Evolutionary conservation across 2,888 invertebrate species (phyloP), one percentile per base, ranked within the genome.

Genomic region (Dryobota labecula): DNA sequence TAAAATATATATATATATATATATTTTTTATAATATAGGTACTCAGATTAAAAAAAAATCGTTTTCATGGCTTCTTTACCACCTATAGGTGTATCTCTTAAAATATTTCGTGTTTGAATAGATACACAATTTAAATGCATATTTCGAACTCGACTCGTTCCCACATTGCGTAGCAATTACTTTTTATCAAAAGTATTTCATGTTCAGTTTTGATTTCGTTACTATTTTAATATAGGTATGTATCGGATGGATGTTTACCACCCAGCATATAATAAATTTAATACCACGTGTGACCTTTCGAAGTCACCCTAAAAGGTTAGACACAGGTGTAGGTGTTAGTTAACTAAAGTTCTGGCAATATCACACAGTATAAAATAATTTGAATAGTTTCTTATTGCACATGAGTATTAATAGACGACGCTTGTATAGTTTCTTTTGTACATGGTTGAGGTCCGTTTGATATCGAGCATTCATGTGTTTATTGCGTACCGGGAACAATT

Each of bases 311-410:
- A 0, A 24, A 27, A 18, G 27, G 15, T 27, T 30, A 62, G n/a
- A 8, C n/a, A 63, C 9, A 41, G 13, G 24, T 49, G 41, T 43
- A 71, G 11, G 33, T 63, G 36, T 41, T 61, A 30, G 24, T 7
- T 15, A 30, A 13, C 15, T 33, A 18, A 18, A 20, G n/a, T 36
- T 51, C 41, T n/a, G 15, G 20, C 36, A 27, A 36, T 51, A 47
- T 33, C 11, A 45, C 8, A 20, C 20, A 20, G 33, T 63, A 43
- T 64, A n/a, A 71, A 43, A 63, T 64, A 51, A 9, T 30, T 73
- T 43, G 41, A 41, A 33, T n/a, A 27, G 27, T 24, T 64, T 36
- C 65, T 5, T 30, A 53, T 11, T 49, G 6, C 41, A 49, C 3
- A 67, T 13, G n/a, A 43, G 33, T n/a, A 53, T 15, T 24, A 18